Evolutionary conservation across 2,797 vertebrate genomes (phyloP).

Genomic region (Onychomys torridus): DNA sequence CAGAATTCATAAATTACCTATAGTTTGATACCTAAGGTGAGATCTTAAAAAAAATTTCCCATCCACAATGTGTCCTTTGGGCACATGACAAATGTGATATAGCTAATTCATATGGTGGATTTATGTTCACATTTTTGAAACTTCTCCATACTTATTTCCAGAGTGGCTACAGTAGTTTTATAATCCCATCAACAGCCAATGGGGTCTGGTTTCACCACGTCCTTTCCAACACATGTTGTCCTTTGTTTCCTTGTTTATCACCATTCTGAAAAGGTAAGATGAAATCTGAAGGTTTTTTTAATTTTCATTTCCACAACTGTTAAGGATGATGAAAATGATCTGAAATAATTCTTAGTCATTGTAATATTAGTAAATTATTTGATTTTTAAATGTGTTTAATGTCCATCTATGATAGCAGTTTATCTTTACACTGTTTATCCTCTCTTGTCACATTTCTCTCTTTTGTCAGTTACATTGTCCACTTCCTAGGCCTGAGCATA

Average conservation of each 20-base stretch:
- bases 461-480: background rate
- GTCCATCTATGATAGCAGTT: background rate
- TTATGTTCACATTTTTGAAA: background rate
- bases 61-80: background rate
- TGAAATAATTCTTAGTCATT: background rate
- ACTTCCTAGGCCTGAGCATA: background rate
- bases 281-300: background rate
- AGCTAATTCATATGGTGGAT: background rate
- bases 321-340: background rate
- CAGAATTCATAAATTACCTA: background rate
- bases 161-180: background rate
- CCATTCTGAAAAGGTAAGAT: background rate
- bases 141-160: background rate
- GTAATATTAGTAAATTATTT: background rate
- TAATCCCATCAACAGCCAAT: background rate
- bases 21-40: background rate
- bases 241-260: background rate
- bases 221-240: background rate
- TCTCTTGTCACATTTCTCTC: background rate
- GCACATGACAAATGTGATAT: background rate
- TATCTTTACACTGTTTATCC: background rate
- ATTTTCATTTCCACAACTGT: background rate
- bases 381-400: background rate
- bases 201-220: background rate
- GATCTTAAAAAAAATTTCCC: background rate